phyloP scores from a whole-genome alignment of 1,140 invertebrate genomes.

The Adelges cooleyi region DNA sequence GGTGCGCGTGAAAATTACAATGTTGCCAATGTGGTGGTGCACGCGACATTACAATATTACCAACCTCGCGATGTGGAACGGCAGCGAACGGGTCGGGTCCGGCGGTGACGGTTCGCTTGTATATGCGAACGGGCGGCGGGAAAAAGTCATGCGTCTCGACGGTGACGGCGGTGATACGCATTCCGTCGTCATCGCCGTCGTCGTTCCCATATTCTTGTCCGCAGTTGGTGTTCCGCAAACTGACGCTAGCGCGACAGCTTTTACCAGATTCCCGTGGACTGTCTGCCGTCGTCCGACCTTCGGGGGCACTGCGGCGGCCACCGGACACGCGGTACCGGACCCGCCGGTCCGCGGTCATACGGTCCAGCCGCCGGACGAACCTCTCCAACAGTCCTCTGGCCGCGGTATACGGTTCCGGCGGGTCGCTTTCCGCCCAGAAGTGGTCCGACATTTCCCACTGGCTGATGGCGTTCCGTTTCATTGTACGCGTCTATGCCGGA shows the following conservation, averaged over 20 bases:
- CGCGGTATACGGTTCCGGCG: neutral
- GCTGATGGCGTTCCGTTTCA: neutral
- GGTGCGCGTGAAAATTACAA: no score
- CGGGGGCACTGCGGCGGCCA: neutral
- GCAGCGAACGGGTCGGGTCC: no score
- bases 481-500: neutral
- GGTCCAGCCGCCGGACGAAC: neutral
- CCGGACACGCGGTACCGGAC: constrained; percentile 2
- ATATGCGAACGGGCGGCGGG: no score
- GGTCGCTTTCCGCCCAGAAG: constrained; percentile 30
- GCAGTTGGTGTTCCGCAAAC: no score
- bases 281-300: neutral
- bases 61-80: no score
- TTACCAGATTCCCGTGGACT: neutral
- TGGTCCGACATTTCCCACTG: constrained; percentile 22
- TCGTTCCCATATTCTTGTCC: neutral
- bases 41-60: no score
- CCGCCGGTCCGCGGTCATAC: neutral
- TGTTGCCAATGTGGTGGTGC: no score
- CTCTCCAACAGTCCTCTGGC: neutral
- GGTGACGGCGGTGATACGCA: neutral
- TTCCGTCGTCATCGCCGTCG: neutral
- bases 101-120: no score
- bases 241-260: no score
- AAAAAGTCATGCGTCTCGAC: neutral